These are phyloP conservation scores for Cryptocephalus moraei DNA, from an alignment of 2,888 invertebrate genomes.

Conservation along the genomic window DNA sequence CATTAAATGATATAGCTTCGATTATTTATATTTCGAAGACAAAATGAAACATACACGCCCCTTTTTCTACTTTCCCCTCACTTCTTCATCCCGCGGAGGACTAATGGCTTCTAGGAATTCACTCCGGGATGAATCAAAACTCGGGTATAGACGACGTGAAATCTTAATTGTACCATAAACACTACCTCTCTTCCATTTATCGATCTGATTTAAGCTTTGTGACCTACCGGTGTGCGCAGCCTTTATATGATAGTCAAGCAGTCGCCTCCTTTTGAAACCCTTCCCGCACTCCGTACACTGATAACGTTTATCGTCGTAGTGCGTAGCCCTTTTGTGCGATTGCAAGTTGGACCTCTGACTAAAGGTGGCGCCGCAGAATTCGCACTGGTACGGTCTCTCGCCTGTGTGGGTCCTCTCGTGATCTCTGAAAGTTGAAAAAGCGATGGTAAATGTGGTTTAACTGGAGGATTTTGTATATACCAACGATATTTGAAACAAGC, in stretches of 20 bases:
- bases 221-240: constrained; percentile 57
- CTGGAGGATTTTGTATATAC: no score
- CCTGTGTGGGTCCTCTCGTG: constrained; percentile 75
- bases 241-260: constrained; percentile 73
- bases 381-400: constrained; percentile 70
- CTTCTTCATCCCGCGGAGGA: no score
- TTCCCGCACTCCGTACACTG: constrained; percentile 50
- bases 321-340: constrained; percentile 69
- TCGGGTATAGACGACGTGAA: no score
- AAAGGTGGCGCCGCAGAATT: constrained; percentile 67
- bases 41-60: no score
- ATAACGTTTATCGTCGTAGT: constrained; percentile 61
- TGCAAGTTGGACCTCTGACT: constrained; percentile 74
- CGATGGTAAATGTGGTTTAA: neutral
- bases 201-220: neutral
- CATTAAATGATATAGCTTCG: no score
- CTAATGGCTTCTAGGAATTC: no score
- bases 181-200: no score
- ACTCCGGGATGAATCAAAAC: no score
- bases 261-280: constrained; percentile 59
- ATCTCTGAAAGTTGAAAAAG: constrained; percentile 40
- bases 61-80: no score
- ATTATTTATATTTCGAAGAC: no score
- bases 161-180: no score
- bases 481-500: no score